These are phyloP conservation scores for Argyresthia albistria DNA, from an alignment of 2,888 invertebrate species.

Conservation along the genomic window DNA sequence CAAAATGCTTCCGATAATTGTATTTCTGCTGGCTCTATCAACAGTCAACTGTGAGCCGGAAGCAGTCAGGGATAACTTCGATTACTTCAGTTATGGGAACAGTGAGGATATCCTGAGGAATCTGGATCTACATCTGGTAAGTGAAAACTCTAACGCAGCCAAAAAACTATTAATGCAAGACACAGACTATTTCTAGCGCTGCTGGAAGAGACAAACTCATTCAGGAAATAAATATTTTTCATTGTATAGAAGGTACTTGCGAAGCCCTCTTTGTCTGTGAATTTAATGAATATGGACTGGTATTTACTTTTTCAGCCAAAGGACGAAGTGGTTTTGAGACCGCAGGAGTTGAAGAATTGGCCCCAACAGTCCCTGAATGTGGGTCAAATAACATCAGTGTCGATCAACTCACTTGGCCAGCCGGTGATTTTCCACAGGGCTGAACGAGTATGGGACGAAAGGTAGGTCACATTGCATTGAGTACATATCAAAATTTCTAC, in stretches of 20 bases:
- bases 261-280: not conserved
- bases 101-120: conserved; percentile 54
- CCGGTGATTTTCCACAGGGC: conserved; percentile 91
- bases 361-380: conserved; percentile 74
- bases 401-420: conserved; percentile 83
- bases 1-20: conserved; percentile 34
- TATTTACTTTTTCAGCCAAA: conserved; percentile 38
- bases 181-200: too few species aligned
- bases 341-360: conserved; percentile 77
- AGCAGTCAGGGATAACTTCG: conserved; percentile 57
- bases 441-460: conserved; percentile 82
- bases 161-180: too few species aligned
- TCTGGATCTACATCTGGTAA: conserved; percentile 51
- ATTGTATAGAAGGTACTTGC: too few species aligned
- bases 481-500: too few species aligned
- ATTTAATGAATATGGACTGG: not conserved
- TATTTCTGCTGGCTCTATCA: conserved; percentile 27
- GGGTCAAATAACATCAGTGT: conserved; percentile 90
- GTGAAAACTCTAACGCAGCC: conserved; percentile 13
- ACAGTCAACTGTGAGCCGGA: conserved; percentile 54
- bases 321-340: conserved; percentile 68
- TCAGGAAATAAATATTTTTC: too few species aligned
- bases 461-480: conserved; percentile 43
- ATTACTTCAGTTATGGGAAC: conserved; percentile 57
- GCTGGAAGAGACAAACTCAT: too few species aligned